Evolutionary conservation across 2,113 vertebrate genomes (phyloP), one percentile per base, ranked within the genome.

Genomic region (Epinephelus cyanopodus): DNA sequence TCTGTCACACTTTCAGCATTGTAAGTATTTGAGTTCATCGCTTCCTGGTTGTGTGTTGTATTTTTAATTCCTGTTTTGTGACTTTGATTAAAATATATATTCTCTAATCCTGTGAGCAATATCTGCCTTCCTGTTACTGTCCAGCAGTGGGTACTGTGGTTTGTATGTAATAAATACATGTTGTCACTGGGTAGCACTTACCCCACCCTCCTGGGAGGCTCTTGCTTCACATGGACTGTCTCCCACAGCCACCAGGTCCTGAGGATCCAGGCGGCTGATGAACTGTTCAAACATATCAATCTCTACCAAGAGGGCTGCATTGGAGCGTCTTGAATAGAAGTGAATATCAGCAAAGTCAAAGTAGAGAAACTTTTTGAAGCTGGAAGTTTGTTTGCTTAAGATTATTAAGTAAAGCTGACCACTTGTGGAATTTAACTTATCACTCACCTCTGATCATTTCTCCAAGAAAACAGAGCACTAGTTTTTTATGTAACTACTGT

Each of bases 241-340:
- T 53, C 10, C 77, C 1, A 9, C 58, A 54, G 39, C 5, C 17
- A 37, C n/a, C 29, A 80, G 57, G 37, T 87, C 76, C 25, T 57
- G 54, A 39, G 65, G 83, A 61, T 89, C 80, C 53, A 87, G 33
- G 60, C 79, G 88, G 11, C 47, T 15, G 60, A 92, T 73, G 54
- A 92, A 93, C 1, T 29, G 25, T 42, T 91, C 87, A 60, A 91
- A 91, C 77, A 90, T 58, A 62, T 86, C 77, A 29, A 83, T 92
- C 58, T 94, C 92, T 82, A 74, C 73, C 77, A 79, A 74, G 5
- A 94, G 85, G 14, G 54, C 72, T 58, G 74, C 84, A 75, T 25
- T 87, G 29, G 69, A 80, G 64, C 7, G 42, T 68, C 93, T 93
- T 11, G 8, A n/a, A 6, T 13, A 7, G 27, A 37, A 62, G 11